Base-by-base conservation (phyloP, 2,797 vertebrate genomes). In the Florisuga fusca region DNA sequence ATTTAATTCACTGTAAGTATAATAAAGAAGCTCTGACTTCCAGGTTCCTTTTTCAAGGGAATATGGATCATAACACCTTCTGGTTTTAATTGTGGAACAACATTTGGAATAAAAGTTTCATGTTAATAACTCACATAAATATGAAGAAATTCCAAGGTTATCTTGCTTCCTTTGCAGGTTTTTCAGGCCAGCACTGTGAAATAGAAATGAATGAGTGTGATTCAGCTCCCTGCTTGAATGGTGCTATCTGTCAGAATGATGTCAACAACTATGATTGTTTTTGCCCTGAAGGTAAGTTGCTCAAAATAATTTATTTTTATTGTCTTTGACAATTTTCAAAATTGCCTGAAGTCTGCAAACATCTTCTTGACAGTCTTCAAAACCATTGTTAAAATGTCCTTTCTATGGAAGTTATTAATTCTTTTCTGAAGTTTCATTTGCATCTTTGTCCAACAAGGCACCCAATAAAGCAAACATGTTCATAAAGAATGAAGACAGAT, bases 221-320 rank as follows among this genome's bases (percentile, higher is more conserved):
- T 73, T 97, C 61, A 38, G 27, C 87, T 76, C 90, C 91, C 53
- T 97, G 90, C 61, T 91, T 97, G 80, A 96, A 87, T 80, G 86
- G 83, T 84, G 81, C 93, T 94, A 93, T 93, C 86, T 97, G 88
- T 91, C 89, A 97, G 61, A 82, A 90, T 89, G 90, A 92, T 94
- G 72, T 97, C 93, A 98, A 97, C 89, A 93, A 78, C 76, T 98
- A 98, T 96, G 94, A 97, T 80, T 98, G 98, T 91, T 97, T 98
- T 93, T 98, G 97, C 94, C 96, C 96, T 43, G 95, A 98, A 96
- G 98, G 98, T 98, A 98, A 97, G 90, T 90, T 94, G 58, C 82
- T 97, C 22, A 87, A 94, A 94, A 95, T 54, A 95, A 90, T 94
- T 69, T 92, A 46, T 82, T 94, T 97, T 94, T 92, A 91, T 97